Conservation (phyloP, 2,888 invertebrate genomes). For the Hydrotaea diabolus region DNA sequence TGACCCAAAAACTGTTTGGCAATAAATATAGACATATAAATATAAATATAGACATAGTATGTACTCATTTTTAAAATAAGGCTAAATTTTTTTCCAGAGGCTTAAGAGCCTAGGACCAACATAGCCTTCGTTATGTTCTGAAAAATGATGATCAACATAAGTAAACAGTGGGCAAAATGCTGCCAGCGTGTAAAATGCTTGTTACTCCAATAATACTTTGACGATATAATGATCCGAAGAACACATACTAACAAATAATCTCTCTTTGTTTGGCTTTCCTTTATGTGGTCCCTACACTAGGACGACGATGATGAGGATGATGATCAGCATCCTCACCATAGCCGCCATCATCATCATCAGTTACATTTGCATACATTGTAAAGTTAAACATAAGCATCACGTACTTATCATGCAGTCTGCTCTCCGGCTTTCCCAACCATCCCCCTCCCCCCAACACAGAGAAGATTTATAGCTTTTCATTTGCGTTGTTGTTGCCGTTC, state of each 20-base stretch:
- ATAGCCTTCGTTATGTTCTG: too few relatives aligned
- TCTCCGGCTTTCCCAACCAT: not conserved
- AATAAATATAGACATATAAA: too few relatives aligned
- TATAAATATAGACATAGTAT: too few relatives aligned
- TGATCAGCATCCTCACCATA: slow-evolving; percentile 23
- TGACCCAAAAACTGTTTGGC: too few relatives aligned
- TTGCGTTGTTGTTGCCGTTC: not conserved
- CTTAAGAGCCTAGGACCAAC: too few relatives aligned
- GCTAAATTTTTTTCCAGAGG: too few relatives aligned
- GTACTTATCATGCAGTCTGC: slow-evolving; percentile 61
- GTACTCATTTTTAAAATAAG: too few relatives aligned
- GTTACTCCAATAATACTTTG: slow-evolving; percentile 7
- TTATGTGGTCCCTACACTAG: not conserved
- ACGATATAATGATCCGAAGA: slow-evolving; percentile 7
- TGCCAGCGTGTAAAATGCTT: too few relatives aligned
- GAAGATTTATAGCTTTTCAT: slow-evolving; percentile 30
- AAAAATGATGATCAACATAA: too few relatives aligned
- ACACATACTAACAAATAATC: not conserved
- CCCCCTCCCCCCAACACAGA: not conserved
- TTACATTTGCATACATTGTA: slow-evolving; percentile 48
- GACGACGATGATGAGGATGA: slow-evolving; percentile 40
- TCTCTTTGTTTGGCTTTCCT: slow-evolving; percentile 33
- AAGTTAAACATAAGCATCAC: slow-evolving; percentile 53
- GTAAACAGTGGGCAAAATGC: too few relatives aligned
- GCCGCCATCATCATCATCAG: not conserved